Base-by-base conservation (phyloP, 2,888 invertebrate species). In the Orchesella flavescens region DNA sequence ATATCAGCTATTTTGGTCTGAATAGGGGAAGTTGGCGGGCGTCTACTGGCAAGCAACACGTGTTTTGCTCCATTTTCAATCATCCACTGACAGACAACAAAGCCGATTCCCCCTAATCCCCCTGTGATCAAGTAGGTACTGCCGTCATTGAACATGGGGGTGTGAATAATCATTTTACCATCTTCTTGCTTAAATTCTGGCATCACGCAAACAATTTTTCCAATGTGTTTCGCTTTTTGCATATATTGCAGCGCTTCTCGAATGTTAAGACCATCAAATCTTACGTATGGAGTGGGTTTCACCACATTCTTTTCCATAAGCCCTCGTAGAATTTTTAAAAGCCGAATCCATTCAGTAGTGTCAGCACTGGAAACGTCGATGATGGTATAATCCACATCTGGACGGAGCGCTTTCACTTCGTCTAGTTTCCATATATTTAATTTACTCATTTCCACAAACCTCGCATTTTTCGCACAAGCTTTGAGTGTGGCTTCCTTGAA, bases 361-460 rank as follows among this genome's bases (percentile, higher is more conserved):
- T 44, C 24, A 0, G 23, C 4, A 9, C 43, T 17, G 53, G 2
- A 7, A 44, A 34, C 9, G 73, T 86, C 84, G 7, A 81, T 61
- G 53, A 85, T 80, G 0, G 61, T 49, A 65, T 86, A 84, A 19
- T 77, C 73, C 7, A 86, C 83, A 65, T 86, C 86, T 13, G 84
- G 77, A 1, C 86, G 72, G 0, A 74, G 24, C 5, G 44, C 68
- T 5, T 19, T 17, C 1, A 85, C 84, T 19, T 86, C 86, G 43
- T 84, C 85, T 7, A 5, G 13, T 9, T 55, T 74, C 86, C 86
- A 86, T 21, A 81, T 76, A 43, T 77, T 83, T 17, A 86, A n/a
- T 53, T 85, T 85, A 12, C 82, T 83, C 81, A 86, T 86, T 72
- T 86, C 86, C 10, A 86, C 74, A 68, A 86, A 86, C 1, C 82